A percentile compares a stretch with the other conserved stretches of the same genome.
These are phyloP conservation scores for Percopsis transmontana DNA, from an alignment of 2,113 vertebrate genomes.

Conservation along the genomic window DNA sequence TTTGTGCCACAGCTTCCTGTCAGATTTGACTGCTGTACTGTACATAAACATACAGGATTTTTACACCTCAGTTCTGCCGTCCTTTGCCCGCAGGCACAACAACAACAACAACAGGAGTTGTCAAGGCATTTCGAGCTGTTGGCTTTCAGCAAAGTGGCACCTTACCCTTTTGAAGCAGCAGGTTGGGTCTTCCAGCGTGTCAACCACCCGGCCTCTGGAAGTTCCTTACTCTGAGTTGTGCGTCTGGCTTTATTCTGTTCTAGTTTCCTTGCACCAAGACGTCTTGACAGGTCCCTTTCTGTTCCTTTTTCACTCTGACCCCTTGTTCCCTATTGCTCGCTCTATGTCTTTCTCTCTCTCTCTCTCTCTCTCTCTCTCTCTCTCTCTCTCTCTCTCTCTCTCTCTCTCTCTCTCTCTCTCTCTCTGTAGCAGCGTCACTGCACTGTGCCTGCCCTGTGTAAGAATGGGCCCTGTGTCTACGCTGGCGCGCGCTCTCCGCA, in stretches of 20 bases:
- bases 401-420: conserved; percentile 43
- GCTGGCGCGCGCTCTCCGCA: conserved; percentile 27
- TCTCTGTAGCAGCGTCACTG: conserved; percentile 61
- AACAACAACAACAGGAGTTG: conserved; percentile 17
- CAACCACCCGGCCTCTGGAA: conserved; percentile 49
- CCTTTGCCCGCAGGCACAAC: background rate
- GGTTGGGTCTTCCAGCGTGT: conserved; percentile 48
- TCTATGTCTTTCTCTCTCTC: conserved; percentile 39
- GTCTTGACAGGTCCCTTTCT: conserved; percentile 72
- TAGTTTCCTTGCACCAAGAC: conserved; percentile 48
- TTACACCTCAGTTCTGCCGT: background rate
- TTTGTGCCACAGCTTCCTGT: too few species aligned
- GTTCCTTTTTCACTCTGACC: conserved; percentile 67
- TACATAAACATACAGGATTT: too few species aligned
- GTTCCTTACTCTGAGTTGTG: conserved; percentile 5
- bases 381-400: conserved; percentile 20
- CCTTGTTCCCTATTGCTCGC: conserved; percentile 34
- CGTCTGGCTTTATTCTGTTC: conserved; percentile 36
- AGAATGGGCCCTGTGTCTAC: conserved; percentile 77
- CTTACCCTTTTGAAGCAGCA: conserved; percentile 61
- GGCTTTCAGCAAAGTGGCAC: conserved; percentile 39
- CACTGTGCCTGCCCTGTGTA: conserved; percentile 68
- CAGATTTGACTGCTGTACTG: too few species aligned
- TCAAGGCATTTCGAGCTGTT: conserved; percentile 22
- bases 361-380: conserved; percentile 25